These are phyloP conservation scores for Scartelaos histophorus DNA, from an alignment of 2,113 vertebrate genomes.

Conservation along the genomic window DNA sequence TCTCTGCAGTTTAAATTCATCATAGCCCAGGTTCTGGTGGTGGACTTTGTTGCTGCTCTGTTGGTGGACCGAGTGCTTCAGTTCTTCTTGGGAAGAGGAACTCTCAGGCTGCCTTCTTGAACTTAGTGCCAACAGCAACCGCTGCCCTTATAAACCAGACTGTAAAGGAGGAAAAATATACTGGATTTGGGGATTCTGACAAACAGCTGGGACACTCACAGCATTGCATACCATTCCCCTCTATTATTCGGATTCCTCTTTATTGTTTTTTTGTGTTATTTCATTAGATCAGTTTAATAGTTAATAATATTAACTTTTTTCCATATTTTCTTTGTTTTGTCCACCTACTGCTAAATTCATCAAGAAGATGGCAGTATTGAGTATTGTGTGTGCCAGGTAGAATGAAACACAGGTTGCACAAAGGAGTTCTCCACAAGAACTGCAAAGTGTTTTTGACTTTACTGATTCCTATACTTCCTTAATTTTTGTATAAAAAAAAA, in stretches of 20 bases:
- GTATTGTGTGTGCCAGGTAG: slow-evolving; percentile 58
- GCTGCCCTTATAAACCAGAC: slow-evolving; percentile 69
- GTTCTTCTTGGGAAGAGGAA: slow-evolving; percentile 88
- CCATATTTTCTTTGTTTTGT: slow-evolving; percentile 41
- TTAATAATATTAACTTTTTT: slow-evolving; percentile 32
- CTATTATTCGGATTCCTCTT: slow-evolving; percentile 29
- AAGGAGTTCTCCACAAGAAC: slow-evolving; percentile 76
- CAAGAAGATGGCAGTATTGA: slow-evolving; percentile 83
- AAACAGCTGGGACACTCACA: slow-evolving; percentile 56
- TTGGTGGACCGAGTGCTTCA: slow-evolving; percentile 87
- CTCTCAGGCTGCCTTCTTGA: slow-evolving; percentile 93
- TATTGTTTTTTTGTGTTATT: slow-evolving; percentile 38
- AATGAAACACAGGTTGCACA: slow-evolving; percentile 58
- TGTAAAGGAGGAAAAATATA: slow-evolving; percentile 63
- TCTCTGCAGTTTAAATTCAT: slow-evolving; percentile 87
- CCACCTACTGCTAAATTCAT: slow-evolving; percentile 59
- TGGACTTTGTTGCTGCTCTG: slow-evolving; percentile 88
- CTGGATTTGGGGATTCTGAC: slow-evolving; percentile 51
- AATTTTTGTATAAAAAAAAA: slow-evolving; percentile 82
- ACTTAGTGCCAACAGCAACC: slow-evolving; percentile 68
- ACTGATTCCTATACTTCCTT: slow-evolving; percentile 58
- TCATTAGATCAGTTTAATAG: slow-evolving; percentile 35
- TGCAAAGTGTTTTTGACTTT: slow-evolving; percentile 73
- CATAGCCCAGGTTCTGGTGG: slow-evolving; percentile 86
- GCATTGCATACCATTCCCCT: slow-evolving; percentile 61